Evolutionary conservation across 2,797 vertebrate genomes (phyloP).

Genomic region (Trichosurus vulpecula): DNA sequence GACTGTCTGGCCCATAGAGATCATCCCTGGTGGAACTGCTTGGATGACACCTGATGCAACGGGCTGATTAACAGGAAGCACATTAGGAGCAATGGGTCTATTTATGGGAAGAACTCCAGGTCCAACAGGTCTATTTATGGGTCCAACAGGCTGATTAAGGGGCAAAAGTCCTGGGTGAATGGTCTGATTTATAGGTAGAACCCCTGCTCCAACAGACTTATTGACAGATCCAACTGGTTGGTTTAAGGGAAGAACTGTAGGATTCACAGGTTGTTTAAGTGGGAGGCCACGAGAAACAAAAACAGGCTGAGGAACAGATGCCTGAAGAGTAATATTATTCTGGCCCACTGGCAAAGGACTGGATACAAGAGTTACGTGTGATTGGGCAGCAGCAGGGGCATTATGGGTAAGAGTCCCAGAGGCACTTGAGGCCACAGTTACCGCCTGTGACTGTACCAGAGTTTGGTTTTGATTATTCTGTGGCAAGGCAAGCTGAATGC

Average conservation of each 20-base stretch:
- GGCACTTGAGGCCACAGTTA: conserved; percentile 75
- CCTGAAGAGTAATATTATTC: conserved; percentile 78
- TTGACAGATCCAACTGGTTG: conserved; percentile 73
- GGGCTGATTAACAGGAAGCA: conserved; percentile 72
- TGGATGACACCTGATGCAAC: conserved; percentile 78
- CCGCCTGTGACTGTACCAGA: conserved; percentile 56
- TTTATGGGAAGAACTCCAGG: conserved; percentile 32
- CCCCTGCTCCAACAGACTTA: conserved; percentile 66
- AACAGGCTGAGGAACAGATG: conserved; percentile 84
- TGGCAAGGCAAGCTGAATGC: conserved; percentile 80
- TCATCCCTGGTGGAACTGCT: conserved; percentile 77
- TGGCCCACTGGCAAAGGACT: conserved; percentile 83
- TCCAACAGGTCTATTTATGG: conserved; percentile 61
- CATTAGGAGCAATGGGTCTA: conserved; percentile 55
- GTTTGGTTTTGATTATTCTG: conserved; percentile 78
- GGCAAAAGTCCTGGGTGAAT: conserved; percentile 79
- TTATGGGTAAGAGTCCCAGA: conserved; percentile 80
- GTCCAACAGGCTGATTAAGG: conserved; percentile 74
- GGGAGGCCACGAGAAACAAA: conserved; percentile 85
- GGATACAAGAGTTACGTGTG: conserved; percentile 84
- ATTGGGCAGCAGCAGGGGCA: conserved; percentile 63
- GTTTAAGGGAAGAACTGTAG: conserved; percentile 76
- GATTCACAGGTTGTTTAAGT: conserved; percentile 77
- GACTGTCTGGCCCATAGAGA: conserved; percentile 81
- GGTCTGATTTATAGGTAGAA: conserved; percentile 79